Conservation (phyloP, 2,888 invertebrate genomes). For the Epistrophella euchroma region DNA sequence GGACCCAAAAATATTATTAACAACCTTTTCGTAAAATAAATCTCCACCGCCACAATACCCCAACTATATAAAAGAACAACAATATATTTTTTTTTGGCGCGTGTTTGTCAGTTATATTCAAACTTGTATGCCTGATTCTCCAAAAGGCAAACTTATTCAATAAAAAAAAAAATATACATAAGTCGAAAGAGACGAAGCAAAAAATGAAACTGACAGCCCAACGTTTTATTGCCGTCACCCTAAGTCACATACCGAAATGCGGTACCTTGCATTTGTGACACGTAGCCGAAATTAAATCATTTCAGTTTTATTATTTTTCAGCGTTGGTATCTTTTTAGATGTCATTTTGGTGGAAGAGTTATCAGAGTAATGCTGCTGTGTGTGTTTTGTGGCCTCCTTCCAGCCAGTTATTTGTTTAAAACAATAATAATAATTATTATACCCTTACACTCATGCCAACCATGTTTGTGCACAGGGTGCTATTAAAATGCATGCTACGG, state of each 20-base stretch:
- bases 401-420: constrained; percentile 62
- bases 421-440: constrained; percentile 64
- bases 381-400: constrained; percentile 66
- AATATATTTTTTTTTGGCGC: constrained; percentile 50
- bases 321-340: constrained; percentile 43
- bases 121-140: constrained; percentile 22
- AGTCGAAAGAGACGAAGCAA: neutral
- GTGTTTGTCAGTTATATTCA: constrained; percentile 67
- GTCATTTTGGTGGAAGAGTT: constrained; percentile 44
- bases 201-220: constrained; percentile 33
- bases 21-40: constrained; percentile 58
- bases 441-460: constrained; percentile 54
- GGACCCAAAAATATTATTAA: constrained; percentile 67
- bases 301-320: constrained; percentile 78
- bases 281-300: constrained; percentile 82
- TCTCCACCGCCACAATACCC: constrained; percentile 13
- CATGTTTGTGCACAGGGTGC: constrained; percentile 63
- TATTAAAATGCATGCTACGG: constrained; percentile 69
- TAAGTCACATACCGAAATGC: constrained; percentile 70
- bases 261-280: constrained; percentile 77
- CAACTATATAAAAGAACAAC: neutral
- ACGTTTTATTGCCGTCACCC: constrained; percentile 73
- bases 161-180: neutral
- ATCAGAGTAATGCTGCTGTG: constrained; percentile 13
- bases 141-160: constrained; percentile 41